phyloP scores from a whole-genome alignment of 2,888 invertebrate genomes.

The Drosophila flavopinicola region DNA sequence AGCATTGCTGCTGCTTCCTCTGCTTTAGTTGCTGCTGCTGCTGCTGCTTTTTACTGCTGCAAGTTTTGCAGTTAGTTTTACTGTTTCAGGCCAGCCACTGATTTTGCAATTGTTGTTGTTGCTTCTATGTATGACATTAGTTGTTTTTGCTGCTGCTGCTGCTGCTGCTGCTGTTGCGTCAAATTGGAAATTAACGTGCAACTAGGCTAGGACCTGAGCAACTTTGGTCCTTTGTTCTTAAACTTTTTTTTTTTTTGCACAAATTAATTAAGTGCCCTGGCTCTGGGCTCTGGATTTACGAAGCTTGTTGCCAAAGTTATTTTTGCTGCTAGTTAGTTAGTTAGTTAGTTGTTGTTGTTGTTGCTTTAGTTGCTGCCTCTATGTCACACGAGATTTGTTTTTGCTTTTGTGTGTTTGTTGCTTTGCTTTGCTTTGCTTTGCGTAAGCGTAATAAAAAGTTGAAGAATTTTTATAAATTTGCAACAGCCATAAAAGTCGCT shows the following conservation, averaged over 20 bases:
- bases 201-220: conserved; percentile 65
- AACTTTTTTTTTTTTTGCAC: conserved; percentile 49
- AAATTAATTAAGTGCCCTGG: conserved; percentile 75
- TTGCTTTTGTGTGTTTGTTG: not conserved
- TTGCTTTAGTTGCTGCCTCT: conserved; percentile 29
- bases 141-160: conserved; percentile 32
- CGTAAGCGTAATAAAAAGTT: conserved; percentile 43
- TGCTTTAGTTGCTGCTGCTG: not conserved
- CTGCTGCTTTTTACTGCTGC: conserved; percentile 47
- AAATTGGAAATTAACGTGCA: conserved; percentile 77
- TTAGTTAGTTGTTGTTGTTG: conserved; percentile 25
- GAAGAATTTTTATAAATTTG: conserved; percentile 59
- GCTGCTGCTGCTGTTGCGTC: conserved; percentile 53
- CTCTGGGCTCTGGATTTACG: conserved; percentile 62
- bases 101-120: conserved; percentile 46
- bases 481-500: conserved; percentile 59
- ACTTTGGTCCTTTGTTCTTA: conserved; percentile 74
- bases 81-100: conserved; percentile 59
- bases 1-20: conserved; percentile 36
- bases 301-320: conserved; percentile 66
- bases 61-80: conserved; percentile 76
- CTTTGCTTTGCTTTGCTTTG: not conserved
- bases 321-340: conserved; percentile 28
- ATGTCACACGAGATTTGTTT: conserved; percentile 55
- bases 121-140: conserved; percentile 71